These are phyloP conservation scores for human (Homo sapiens) DNA, from an alignment of 2,113 vertebrate species.

Conservation along the genomic window GRCh38 chr9:13027001-13027500, in stretches of 20 bases:
- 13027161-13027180: accelerated
- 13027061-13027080: neutral
- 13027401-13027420: neutral
- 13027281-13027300: neutral
- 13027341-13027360: neutral
- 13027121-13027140: neutral
- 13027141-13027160: neutral
- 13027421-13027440: neutral
- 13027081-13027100: neutral
- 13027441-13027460: neutral
- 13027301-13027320: neutral
- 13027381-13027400: neutral
- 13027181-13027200: neutral
- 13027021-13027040: neutral
- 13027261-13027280: neutral
- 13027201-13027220: neutral
- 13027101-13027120: neutral
- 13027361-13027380: neutral
- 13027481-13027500: accelerated
- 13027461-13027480: neutral
- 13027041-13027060: neutral
- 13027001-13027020: neutral
- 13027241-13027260: neutral
- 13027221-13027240: neutral
- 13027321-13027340: neutral